Conservation (phyloP, 2,113 vertebrate genomes). For the Pachycephala philippinensis region DNA sequence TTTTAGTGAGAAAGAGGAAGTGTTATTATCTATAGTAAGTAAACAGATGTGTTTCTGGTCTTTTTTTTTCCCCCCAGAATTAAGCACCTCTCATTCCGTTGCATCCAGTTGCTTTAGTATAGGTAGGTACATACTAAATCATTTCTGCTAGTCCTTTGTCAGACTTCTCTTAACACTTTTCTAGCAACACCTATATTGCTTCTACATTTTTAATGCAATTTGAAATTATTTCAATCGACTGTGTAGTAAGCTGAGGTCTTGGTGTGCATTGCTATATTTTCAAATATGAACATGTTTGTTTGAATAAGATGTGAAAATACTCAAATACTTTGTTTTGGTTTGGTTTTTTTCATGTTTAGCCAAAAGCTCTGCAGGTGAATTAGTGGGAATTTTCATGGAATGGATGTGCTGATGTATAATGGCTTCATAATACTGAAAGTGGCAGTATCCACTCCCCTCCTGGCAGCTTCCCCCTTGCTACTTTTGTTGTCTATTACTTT, state of each 20-base stretch:
- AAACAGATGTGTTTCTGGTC: neutral
- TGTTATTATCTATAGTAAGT: neutral
- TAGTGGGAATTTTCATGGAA: neutral
- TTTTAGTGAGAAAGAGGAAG: conserved; percentile 20
- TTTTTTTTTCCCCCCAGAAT: neutral
- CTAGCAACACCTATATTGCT: neutral
- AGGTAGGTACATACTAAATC: neutral
- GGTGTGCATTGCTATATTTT: neutral
- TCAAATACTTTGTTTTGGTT: neutral
- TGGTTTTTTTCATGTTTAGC: neutral
- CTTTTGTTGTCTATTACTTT: neutral
- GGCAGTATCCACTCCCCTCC: neutral
- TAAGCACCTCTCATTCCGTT: neutral
- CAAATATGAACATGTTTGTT: neutral
- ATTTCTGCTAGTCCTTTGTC: neutral
- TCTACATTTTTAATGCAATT: neutral
- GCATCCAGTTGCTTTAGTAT: neutral
- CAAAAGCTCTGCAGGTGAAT: neutral
- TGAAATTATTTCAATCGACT: neutral
- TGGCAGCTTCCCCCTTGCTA: neutral
- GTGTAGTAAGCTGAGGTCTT: neutral
- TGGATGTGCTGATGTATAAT: neutral
- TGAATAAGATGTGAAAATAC: neutral
- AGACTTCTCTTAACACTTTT: neutral
- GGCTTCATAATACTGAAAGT: neutral